Percentiles rank a stretch among this genome's conserved stretches.
Conservation (phyloP, 2,888 invertebrate genomes). For the Hylaea fasciaria region DNA sequence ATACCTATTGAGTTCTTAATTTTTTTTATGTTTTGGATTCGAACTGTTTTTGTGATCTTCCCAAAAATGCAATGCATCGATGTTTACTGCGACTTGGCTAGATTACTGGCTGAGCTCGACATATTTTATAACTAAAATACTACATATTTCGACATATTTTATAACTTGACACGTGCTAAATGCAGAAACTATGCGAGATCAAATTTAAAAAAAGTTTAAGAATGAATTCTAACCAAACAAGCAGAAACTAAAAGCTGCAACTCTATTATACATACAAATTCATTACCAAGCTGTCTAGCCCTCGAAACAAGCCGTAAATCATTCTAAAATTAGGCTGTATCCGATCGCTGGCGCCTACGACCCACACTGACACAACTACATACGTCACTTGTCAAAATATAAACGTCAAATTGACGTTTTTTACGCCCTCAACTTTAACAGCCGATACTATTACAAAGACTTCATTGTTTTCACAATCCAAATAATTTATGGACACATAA, state of each 20-base stretch:
- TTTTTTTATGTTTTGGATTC: too few relatives aligned
- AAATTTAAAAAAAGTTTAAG: too few relatives aligned
- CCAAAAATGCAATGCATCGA: too few relatives aligned
- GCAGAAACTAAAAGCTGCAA: conserved; percentile 10
- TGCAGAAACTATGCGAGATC: too few relatives aligned
- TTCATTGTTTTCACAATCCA: conserved; percentile 78
- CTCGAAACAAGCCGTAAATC: conserved; percentile 69
- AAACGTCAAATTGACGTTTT: conserved; percentile 42
- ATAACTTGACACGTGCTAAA: too few relatives aligned
- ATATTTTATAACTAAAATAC: too few relatives aligned
- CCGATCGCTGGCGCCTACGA: conserved; percentile 56
- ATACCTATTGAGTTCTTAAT: too few relatives aligned
- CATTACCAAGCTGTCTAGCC: conserved; percentile 23
- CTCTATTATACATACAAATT: conserved; percentile 16
- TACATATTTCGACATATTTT: too few relatives aligned
- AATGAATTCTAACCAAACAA: not conserved
- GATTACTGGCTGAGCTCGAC: too few relatives aligned
- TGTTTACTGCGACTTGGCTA: too few relatives aligned
- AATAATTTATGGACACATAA: conserved; percentile 71
- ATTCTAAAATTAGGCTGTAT: conserved; percentile 68
- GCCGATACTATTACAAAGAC: conserved; percentile 82
- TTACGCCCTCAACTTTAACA: conserved; percentile 77
- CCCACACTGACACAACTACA: conserved; percentile 48
- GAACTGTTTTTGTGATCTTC: too few relatives aligned
- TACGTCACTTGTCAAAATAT: conserved; percentile 50